Percentiles rank a stretch among this genome's conserved stretches.
Conservation (phyloP, 2,113 vertebrate genomes). For the Pan troglodytes region NHGRI_mPanTro3-v2.1_pri NC_072403.2:103008501-103009000, state of each 20-base stretch:
- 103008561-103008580: conserved; percentile 4
- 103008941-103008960: too few species aligned
- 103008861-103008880: not conserved
- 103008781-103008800: not conserved
- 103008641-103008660: not conserved
- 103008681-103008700: conserved; percentile 1
- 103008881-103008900: not conserved
- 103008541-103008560: not conserved
- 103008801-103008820: not conserved
- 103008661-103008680: not conserved
- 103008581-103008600: not conserved
- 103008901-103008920: not conserved
- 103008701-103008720: not conserved
- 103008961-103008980: too few species aligned
- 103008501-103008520: not conserved
- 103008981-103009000: too few species aligned
- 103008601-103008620: not conserved
- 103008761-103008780: conserved; percentile 42
- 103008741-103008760: conserved; percentile 18
- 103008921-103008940: too few species aligned
- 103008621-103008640: not conserved
- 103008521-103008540: not conserved
- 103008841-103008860: not conserved
- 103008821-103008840: not conserved
- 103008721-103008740: not conserved